Evolutionary conservation across 2,888 invertebrate species (phyloP).

Genomic region (Flexamia atlantica): DNA sequence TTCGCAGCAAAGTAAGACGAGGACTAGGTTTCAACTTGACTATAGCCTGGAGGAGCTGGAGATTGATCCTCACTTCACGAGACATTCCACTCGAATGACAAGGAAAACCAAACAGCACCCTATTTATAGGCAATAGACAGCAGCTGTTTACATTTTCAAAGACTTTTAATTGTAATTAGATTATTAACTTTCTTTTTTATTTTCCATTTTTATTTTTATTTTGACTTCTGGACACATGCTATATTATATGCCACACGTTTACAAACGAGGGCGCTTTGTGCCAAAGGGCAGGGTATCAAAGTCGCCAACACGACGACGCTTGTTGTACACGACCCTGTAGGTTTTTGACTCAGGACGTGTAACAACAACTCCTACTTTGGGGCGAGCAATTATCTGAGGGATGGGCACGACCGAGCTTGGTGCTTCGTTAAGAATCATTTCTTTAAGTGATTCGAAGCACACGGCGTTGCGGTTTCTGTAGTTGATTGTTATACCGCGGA

Average conservation of each 20-base stretch:
- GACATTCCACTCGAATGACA: not conserved
- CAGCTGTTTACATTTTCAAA: too few relatives aligned
- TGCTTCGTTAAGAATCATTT: not conserved
- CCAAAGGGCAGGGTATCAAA: conserved; percentile 42
- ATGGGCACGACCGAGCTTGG: not conserved
- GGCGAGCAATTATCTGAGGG: conserved; percentile 12
- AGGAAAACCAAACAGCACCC: not conserved
- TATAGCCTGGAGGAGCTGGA: not conserved
- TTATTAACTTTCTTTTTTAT: too few relatives aligned
- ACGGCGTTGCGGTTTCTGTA: not conserved
- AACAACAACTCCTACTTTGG: conserved; percentile 21
- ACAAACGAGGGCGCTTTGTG: not conserved
- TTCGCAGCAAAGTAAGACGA: not conserved
- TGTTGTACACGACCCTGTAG: conserved; percentile 36
- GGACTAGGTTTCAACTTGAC: not conserved
- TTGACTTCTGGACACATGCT: too few relatives aligned
- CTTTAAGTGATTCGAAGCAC: conserved; percentile 8
- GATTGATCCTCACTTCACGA: not conserved
- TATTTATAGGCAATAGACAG: too few relatives aligned
- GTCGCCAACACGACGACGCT: conserved; percentile 9
- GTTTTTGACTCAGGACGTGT: conserved; percentile 21
- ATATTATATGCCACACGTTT: too few relatives aligned
- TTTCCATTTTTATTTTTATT: too few relatives aligned
- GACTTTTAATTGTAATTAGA: too few relatives aligned
- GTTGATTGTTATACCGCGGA: conserved; percentile 18